Base-by-base conservation (phyloP, 2,797 vertebrate genomes). In the Merluccius polli region DNA sequence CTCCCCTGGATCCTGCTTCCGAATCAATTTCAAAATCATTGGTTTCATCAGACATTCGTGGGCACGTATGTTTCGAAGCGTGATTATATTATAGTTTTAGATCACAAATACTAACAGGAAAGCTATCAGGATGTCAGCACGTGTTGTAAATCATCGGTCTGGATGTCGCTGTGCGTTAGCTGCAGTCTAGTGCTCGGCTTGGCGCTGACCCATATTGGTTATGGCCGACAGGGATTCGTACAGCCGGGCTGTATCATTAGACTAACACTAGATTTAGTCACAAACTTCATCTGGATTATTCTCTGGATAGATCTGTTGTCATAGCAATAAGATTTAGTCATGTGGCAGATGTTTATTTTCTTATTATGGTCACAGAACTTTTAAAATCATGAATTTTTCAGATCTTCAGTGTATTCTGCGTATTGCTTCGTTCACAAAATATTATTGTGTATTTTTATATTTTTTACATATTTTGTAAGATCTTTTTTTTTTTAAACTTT, bases 111-210 rank as follows among this genome's bases (percentile, higher is more conserved):
- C 32, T 13, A 13, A 35, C n/a, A 13, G 21, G 70, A 32, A 38
- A 32, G n/a, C 78, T 44, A 81, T 82, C 87, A 88, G 72, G 24
- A 27, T 73, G 78, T 73, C 68, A 38, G 79, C 77, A 81, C 82
- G 82, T 86, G 80, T 81, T 79, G 80, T 73, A 75, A 77, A 79
- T 79, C 83, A 79, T 79, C 84, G 78, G 80, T 76, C 83, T 79
- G 79, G 27, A 38, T 72, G 81, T 81, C 84, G 82, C 87, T 89
- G 87, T 83, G 72, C 0, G 44, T 74, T 79, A 75, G 81, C 79
- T 73, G 81, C 83, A 83, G 82, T 81, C 72, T 77, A 76, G 77
- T 80, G 80, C 71, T 77, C 82, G 73, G 84, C 75, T 75, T 85
- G 88, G 82, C 83, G 68, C 30, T 6, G 70, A 75, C 85, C 78